phyloP scores from a whole-genome alignment of 35 echinoderm and acorn worm species.

The Strongylocentrotus purpuratus region DNA sequence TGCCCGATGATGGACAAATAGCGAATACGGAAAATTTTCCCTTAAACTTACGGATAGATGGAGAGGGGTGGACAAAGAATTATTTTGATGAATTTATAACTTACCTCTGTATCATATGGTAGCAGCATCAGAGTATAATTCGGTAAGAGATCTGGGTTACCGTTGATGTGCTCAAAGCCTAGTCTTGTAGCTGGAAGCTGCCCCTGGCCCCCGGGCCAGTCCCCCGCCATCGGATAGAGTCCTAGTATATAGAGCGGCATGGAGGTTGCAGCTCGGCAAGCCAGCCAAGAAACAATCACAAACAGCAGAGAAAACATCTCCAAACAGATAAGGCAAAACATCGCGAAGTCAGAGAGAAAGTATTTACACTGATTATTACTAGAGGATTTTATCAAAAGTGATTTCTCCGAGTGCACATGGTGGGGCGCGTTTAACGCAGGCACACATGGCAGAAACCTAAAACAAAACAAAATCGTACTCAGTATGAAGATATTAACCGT shows the following conservation, averaged over 20 bases:
- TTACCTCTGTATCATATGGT: constrained; percentile 76
- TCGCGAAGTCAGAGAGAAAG: not conserved
- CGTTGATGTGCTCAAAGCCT: constrained; percentile 80
- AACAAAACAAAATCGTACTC: not conserved
- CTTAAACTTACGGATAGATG: no score
- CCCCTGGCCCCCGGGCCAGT: constrained; percentile 92
- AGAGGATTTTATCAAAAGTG: not conserved
- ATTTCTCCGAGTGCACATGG: not conserved
- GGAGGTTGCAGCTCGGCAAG: not conserved
- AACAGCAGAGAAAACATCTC: constrained; percentile 10
- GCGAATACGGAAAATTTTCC: no score
- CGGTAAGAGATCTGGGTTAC: constrained; percentile 58
- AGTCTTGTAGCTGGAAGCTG: constrained; percentile 83
- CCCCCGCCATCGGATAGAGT: constrained; percentile 85
- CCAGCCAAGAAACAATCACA: not conserved
- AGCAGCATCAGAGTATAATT: constrained; percentile 71
- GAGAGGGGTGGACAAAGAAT: not conserved
- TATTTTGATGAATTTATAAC: not conserved
- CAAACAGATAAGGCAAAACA: not conserved
- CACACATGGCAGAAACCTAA: not conserved
- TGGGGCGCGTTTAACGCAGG: not conserved
- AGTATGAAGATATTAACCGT: not conserved
- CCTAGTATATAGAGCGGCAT: constrained; percentile 77
- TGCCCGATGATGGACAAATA: no score
- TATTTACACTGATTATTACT: not conserved